A percentile compares a stretch with the other conserved stretches of the same genome.
phyloP scores from a whole-genome alignment of 2,888 invertebrate species.

The Mermis nigrescens region DNA sequence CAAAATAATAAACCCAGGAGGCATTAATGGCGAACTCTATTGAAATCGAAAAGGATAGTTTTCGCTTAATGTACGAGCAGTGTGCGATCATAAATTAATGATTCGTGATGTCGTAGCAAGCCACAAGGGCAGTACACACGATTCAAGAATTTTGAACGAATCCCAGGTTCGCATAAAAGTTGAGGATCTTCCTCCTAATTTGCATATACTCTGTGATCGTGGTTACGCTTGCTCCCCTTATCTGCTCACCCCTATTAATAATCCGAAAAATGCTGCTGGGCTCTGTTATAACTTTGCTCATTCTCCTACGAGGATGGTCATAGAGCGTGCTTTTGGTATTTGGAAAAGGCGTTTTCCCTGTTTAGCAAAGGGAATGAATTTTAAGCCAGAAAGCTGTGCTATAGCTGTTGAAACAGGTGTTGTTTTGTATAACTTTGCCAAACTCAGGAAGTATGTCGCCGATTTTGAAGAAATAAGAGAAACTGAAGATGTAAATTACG shows the following conservation, averaged over 20 bases:
- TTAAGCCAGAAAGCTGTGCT: background rate
- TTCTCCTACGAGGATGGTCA: background rate
- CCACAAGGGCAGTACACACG: background rate
- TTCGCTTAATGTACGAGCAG: background rate
- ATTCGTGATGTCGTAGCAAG: background rate
- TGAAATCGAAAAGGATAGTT: background rate
- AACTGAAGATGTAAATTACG: too few relatives aligned
- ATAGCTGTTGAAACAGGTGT: background rate
- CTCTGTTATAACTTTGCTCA: background rate
- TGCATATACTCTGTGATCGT: background rate
- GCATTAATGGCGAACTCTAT: background rate
- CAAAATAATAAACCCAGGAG: background rate
- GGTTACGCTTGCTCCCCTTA: too few relatives aligned
- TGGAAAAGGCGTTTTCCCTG: conserved; percentile 5
- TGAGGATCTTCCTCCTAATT: background rate
- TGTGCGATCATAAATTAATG: background rate
- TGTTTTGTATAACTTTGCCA: conserved; percentile 1
- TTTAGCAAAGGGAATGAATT: background rate
- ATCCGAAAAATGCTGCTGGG: background rate
- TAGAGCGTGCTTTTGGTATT: background rate
- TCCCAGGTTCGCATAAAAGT: background rate
- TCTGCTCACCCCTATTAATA: background rate
- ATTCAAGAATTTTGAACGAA: background rate
- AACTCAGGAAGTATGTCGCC: background rate
- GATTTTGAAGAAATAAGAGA: background rate